These are phyloP conservation scores for Phallusia fumigata DNA, from an alignment of 23 tunicate species.

Conservation along the genomic window DNA sequence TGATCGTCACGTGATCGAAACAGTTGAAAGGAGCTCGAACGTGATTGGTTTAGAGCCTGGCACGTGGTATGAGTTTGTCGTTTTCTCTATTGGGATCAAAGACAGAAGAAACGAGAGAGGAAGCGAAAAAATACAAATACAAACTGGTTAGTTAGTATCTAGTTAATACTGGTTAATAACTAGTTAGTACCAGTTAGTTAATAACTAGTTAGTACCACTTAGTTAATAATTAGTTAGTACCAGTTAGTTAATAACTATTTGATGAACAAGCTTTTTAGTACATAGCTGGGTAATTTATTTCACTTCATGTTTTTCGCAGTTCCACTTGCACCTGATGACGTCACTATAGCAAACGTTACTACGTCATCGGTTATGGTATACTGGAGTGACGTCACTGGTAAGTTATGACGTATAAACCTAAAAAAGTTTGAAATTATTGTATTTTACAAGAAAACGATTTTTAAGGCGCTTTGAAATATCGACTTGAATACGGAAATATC, in stretches of 20 bases:
- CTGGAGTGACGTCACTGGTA: constrained; percentile 58
- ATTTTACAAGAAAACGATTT: too few species aligned
- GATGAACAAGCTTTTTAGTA: too few species aligned
- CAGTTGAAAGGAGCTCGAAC: background rate
- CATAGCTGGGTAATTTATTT: too few species aligned
- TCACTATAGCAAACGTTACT: constrained; percentile 27
- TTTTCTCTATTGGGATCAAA: constrained; percentile 47
- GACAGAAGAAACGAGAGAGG: constrained; percentile 56
- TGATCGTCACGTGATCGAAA: background rate
- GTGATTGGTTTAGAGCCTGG: constrained; percentile 40
- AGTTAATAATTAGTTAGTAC: too few species aligned
- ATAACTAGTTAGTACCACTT: too few species aligned
- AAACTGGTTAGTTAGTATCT: constrained; percentile 49
- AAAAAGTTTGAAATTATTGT: too few species aligned
- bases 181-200: too few species aligned
- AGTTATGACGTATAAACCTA: background rate
- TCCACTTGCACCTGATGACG: constrained; percentile 39
- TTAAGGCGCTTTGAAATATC: background rate
- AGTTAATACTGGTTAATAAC: too few species aligned
- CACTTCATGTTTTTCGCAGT: constrained; percentile 33
- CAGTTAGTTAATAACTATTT: too few species aligned
- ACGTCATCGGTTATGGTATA: constrained; percentile 26
- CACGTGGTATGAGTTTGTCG: constrained; percentile 48
- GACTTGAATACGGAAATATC: background rate
- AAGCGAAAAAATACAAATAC: constrained; percentile 46